Percentiles rank a stretch among this genome's conserved stretches.
Evolutionary conservation across 2,888 invertebrate genomes (phyloP).

Genomic region (Parapristionchus giblindavisi): DNA sequence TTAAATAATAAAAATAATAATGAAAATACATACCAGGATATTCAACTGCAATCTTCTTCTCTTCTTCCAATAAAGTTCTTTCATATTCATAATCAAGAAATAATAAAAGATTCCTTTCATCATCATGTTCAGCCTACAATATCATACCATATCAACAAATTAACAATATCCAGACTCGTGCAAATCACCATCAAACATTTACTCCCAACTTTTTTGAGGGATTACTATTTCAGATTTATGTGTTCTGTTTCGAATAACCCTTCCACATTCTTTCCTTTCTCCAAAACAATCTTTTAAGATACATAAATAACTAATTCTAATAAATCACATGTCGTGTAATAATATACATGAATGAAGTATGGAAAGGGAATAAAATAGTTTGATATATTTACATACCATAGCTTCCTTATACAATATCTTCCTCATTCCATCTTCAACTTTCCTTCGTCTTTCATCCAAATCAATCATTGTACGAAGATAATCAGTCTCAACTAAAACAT

Average conservation of each 20-base stretch:
- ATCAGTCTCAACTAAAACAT: slow-evolving; percentile 24
- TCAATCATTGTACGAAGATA: slow-evolving; percentile 30
- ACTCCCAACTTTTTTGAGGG: no score
- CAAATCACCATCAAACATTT: no score
- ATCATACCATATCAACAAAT: not conserved
- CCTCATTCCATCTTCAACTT: not conserved
- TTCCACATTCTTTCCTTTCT: no score
- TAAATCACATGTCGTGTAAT: no score
- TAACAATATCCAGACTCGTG: no score
- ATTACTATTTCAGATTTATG: no score
- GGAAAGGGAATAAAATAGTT: no score
- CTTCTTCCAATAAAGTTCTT: slow-evolving; percentile 27
- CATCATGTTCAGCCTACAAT: slow-evolving; percentile 11
- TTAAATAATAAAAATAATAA: no score
- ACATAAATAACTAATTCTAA: no score
- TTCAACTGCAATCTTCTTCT: not conserved
- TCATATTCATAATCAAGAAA: slow-evolving; percentile 30
- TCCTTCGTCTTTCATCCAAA: not conserved
- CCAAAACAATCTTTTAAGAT: no score
- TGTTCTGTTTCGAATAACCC: no score
- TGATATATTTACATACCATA: slow-evolving; percentile 2
- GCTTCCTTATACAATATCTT: slow-evolving; percentile 7
- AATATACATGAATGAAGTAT: no score
- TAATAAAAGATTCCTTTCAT: slow-evolving; percentile 26
- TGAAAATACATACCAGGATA: slow-evolving; percentile 18